Evolutionary conservation across 2,888 invertebrate genomes (phyloP).

Genomic region (Drosophila dives): DNA sequence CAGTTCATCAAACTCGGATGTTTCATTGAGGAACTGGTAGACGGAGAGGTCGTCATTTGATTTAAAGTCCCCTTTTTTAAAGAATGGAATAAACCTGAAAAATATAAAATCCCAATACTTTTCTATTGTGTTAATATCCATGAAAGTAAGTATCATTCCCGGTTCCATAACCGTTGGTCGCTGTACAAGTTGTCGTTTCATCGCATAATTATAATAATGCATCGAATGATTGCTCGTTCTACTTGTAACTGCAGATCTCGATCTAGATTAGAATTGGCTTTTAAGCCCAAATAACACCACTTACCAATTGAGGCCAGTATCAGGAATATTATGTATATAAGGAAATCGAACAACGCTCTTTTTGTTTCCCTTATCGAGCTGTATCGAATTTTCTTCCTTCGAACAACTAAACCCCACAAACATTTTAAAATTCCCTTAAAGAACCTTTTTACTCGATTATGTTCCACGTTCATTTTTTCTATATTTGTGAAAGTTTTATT

Average conservation of each 20-base stretch:
- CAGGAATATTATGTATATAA: conserved; percentile 24
- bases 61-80: conserved; percentile 25
- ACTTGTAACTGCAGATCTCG: conserved; percentile 23
- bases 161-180: not conserved
- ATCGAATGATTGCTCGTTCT: conserved; percentile 2
- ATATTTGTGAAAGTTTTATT: not conserved
- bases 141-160: not conserved
- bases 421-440: not conserved
- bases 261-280: not conserved
- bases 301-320: conserved; percentile 23
- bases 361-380: conserved; percentile 21
- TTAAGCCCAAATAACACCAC: not conserved
- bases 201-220: conserved; percentile 19
- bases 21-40: conserved; percentile 1
- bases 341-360: not conserved
- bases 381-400: conserved; percentile 21
- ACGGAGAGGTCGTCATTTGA: not conserved
- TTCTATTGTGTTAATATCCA: not conserved
- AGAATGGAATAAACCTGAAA: conserved; percentile 4
- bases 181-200: not conserved
- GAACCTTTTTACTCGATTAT: not conserved
- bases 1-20: not conserved
- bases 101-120: conserved; percentile 28
- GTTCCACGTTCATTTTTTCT: not conserved
- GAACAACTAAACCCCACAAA: not conserved